A percentile compares a stretch with the other conserved stretches of the same genome.
Conservation (phyloP, 2,797 vertebrate species). For the Zalophus californianus region DNA sequence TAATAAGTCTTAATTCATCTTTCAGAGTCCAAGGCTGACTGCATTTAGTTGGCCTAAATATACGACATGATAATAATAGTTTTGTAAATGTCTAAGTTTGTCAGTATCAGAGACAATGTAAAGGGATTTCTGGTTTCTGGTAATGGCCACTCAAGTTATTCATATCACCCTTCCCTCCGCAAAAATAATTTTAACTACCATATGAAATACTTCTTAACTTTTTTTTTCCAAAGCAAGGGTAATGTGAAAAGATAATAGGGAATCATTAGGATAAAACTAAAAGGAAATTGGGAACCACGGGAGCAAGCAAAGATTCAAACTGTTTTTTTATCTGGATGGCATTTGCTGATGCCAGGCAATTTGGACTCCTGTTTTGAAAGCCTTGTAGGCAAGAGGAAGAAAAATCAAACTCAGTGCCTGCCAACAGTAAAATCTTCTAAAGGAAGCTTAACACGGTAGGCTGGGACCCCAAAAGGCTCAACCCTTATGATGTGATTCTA, state of each 20-base stretch:
- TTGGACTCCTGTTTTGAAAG: slow-evolving; percentile 24
- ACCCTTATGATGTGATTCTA: rapidly evolving
- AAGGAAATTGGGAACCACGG: not conserved
- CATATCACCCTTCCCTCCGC: not conserved
- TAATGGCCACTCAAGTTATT: not conserved
- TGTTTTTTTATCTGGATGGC: not conserved
- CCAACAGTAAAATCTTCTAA: not conserved
- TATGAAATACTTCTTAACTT: not conserved
- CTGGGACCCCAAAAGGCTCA: not conserved
- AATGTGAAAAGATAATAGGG: not conserved
- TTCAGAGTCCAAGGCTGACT: not conserved
- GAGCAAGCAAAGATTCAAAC: not conserved
- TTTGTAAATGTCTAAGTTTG: not conserved
- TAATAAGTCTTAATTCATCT: not conserved
- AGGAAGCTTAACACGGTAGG: not conserved
- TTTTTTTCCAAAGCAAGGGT: not conserved
- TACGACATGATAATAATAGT: not conserved
- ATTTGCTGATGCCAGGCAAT: not conserved
- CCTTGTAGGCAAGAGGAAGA: not conserved
- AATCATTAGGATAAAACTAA: not conserved
- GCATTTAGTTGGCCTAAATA: not conserved
- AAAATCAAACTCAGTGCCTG: not conserved
- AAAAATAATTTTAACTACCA: slow-evolving; percentile 28
- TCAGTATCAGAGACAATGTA: not conserved
- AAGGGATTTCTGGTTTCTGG: not conserved